These are phyloP conservation scores for Ammospiza maritima DNA, from an alignment of 2,797 vertebrate genomes.

Conservation along the genomic window DNA sequence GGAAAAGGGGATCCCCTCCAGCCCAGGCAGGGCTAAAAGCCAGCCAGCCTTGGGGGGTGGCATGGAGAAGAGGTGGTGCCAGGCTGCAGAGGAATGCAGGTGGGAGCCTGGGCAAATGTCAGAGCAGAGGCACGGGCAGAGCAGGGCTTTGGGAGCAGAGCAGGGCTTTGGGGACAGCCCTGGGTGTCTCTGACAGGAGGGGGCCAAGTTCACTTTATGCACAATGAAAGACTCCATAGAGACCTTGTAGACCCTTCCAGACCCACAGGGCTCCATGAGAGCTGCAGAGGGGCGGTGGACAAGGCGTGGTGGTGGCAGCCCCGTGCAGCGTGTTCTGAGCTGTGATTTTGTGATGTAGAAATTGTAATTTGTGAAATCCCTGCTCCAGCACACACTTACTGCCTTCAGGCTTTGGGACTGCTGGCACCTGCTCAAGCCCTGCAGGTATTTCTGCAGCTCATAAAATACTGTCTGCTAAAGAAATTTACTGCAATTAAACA, in stretches of 20 bases:
- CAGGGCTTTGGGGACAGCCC: background rate
- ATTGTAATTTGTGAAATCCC: background rate
- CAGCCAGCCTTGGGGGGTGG: accelerated
- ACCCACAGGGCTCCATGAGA: background rate
- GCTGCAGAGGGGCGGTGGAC: background rate
- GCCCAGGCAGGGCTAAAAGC: background rate
- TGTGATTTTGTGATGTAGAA: background rate
- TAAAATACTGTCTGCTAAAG: background rate
- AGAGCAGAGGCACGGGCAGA: background rate
- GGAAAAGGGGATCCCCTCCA: background rate
- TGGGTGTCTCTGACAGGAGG: accelerated
- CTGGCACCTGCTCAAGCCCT: background rate
- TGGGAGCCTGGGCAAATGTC: background rate
- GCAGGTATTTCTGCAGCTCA: background rate
- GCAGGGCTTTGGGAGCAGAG: background rate
- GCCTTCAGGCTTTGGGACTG: background rate
- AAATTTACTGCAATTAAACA: conserved; percentile 7
- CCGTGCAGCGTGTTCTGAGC: background rate
- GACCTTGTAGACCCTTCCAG: background rate
- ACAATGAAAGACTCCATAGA: background rate
- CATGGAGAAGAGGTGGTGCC: background rate
- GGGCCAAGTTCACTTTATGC: accelerated
- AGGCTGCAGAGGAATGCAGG: background rate
- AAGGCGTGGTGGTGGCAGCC: background rate
- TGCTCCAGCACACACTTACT: background rate